Percentiles rank a stretch among this genome's conserved stretches.
phyloP scores from a whole-genome alignment of 1,140 invertebrate genomes.

The Diachasmimorpha longicaudata region DNA sequence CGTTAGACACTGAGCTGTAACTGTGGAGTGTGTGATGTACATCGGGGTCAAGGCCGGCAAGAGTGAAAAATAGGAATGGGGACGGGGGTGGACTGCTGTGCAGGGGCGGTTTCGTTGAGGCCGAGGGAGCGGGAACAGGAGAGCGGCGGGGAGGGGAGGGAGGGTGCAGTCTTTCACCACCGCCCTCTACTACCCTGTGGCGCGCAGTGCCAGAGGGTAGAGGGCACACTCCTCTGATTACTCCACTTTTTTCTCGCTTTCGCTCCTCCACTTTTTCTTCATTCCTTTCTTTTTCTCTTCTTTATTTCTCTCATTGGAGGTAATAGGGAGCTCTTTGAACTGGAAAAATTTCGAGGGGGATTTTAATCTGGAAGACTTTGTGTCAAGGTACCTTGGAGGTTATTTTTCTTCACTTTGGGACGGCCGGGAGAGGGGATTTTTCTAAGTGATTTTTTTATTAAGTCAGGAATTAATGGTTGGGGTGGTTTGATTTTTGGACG shows the following conservation, averaged over 20 bases:
- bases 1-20: neutral
- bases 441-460: no score
- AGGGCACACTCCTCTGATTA: neutral
- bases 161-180: neutral
- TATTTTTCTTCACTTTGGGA: no score
- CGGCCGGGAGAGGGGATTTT: no score
- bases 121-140: neutral
- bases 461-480: no score
- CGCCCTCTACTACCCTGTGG: neutral
- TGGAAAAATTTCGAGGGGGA: neutral
- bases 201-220: neutral
- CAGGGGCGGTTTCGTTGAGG: neutral
- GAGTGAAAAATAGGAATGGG: constrained; percentile 15
- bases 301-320: neutral
- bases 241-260: neutral
- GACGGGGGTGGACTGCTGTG: neutral
- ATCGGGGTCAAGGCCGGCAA: constrained; percentile 17
- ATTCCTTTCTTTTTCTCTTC: no score
- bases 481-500: no score
- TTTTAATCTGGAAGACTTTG: no score
- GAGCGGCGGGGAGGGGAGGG: neutral
- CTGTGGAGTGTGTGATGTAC: neutral
- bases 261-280: neutral
- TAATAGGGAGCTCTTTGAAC: neutral
- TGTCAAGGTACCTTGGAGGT: no score